A percentile compares a stretch with the other conserved stretches of the same genome.
phyloP scores from a whole-genome alignment of 2,797 vertebrate species.

The Diplodus puntazzo region DNA sequence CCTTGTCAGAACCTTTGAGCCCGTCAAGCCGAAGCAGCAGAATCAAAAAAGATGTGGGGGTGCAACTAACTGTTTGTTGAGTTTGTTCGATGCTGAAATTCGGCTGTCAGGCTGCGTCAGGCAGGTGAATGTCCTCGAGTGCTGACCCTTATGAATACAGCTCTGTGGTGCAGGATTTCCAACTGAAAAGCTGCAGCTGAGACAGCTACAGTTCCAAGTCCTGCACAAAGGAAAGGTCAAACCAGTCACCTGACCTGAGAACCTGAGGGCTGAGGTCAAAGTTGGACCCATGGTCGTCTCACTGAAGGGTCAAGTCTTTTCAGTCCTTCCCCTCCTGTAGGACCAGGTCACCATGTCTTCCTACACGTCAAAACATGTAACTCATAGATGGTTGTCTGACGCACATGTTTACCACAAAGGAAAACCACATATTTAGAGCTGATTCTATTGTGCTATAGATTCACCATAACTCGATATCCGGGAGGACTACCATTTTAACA shows the following conservation, averaged over 20 bases:
- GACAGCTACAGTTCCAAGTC: conserved; percentile 50
- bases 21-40: conserved; percentile 36
- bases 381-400: conserved; percentile 5
- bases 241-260: conserved; percentile 55
- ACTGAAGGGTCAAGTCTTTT: conserved; percentile 47
- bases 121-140: conserved; percentile 29
- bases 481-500: conserved; percentile 75
- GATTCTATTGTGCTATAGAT: conserved; percentile 61
- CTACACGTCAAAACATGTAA: background rate
- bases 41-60: conserved; percentile 16
- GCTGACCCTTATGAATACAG: conserved; percentile 14
- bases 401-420: conserved; percentile 18
- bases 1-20: conserved; percentile 53
- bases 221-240: conserved; percentile 62
- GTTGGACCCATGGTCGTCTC: conserved; percentile 62
- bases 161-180: conserved; percentile 36
- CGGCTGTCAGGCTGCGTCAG: conserved; percentile 9
- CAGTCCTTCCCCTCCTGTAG: conserved; percentile 24
- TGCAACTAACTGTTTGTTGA: conserved; percentile 37
- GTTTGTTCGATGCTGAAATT: conserved; percentile 27
- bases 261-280: conserved; percentile 64
- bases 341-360: conserved; percentile 6
- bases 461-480: conserved; percentile 63
- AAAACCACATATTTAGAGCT: conserved; percentile 48
- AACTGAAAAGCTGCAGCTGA: conserved; percentile 1